These are phyloP conservation scores for Tangara arthus DNA, from an alignment of 2,797 vertebrate genomes.

Conservation along the genomic window DNA sequence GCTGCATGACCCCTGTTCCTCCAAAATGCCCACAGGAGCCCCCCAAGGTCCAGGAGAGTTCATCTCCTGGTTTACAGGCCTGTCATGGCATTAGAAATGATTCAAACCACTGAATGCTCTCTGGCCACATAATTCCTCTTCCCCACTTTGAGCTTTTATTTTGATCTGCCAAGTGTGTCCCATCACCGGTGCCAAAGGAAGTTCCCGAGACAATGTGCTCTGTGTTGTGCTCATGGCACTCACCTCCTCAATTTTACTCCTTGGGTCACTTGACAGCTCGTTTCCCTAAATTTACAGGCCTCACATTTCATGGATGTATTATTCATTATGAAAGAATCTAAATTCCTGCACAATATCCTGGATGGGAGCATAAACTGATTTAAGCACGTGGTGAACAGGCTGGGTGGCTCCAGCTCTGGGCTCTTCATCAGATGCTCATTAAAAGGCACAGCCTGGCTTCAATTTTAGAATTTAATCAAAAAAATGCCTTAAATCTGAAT, in stretches of 20 bases:
- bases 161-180: conserved; percentile 57
- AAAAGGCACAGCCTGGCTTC: not conserved
- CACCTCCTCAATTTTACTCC: not conserved
- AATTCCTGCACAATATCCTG: conserved; percentile 31
- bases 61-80: not conserved
- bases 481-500: not conserved
- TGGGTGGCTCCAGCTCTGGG: not conserved
- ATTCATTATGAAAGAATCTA: not conserved
- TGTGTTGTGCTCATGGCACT: not conserved
- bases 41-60: not conserved
- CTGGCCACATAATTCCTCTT: not conserved
- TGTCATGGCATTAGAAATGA: not conserved
- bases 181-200: conserved; percentile 36
- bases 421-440: not conserved
- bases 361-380: not conserved
- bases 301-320: conserved; percentile 18
- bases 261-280: conserved; percentile 8
- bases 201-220: conserved; percentile 32
- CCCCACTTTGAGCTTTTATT: conserved; percentile 28
- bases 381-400: not conserved
- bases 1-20: accelerated
- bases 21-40: not conserved
- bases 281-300: conserved; percentile 19
- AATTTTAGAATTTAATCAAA: not conserved
- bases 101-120: not conserved